Evolutionary conservation across 1,140 invertebrate genomes (phyloP), one percentile per base, ranked within the genome.

Genomic region (Dryas iulia): DNA sequence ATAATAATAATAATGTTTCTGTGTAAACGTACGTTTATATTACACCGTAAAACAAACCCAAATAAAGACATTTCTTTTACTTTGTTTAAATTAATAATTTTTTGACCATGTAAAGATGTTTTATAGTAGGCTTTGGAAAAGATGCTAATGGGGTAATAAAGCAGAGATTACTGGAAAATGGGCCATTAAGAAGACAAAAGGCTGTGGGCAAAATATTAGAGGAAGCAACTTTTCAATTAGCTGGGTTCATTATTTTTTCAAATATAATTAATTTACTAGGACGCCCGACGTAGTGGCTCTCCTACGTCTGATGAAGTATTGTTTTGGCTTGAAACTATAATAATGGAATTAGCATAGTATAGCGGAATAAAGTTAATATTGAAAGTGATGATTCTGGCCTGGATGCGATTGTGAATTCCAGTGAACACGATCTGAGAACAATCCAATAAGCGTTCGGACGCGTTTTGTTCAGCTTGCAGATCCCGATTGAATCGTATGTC

Each of bases 381-480:
- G 52, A 56, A 68, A 64, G 53, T 72, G 65, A 64, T 63, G 60
- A 64, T 67, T 59, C 39, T 62, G 54, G 66, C 66, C 23, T 57
- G 33, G 56, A 58, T 56, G 59, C 28, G 61, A 59, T 53, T 69
- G 65, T 61, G 63, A 61, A 72, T 73, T 65, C 60, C 71, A 59
- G 57, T 59, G 71, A 76, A 72, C 64, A 72, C 69, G 68, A 72
- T 77, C 71, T 52, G 72, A 76, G 72, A 77, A 70, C 75, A 77
- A 78, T 80, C 70, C 76, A 80, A 81, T 80, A 80, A 77, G 77
- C 73, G 66, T 69, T 69, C 69, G 56, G 31, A 62, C 62, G 66
- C 59, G 68, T 77, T 76, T 76, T 78, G 71, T 77, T 79, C 65
- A 59, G 57, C 69, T 60, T 71, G 68, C 72, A 73, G 59, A 59